phyloP scores from a whole-genome alignment of 2,113 vertebrate genomes.

The Procavia capensis region DNA sequence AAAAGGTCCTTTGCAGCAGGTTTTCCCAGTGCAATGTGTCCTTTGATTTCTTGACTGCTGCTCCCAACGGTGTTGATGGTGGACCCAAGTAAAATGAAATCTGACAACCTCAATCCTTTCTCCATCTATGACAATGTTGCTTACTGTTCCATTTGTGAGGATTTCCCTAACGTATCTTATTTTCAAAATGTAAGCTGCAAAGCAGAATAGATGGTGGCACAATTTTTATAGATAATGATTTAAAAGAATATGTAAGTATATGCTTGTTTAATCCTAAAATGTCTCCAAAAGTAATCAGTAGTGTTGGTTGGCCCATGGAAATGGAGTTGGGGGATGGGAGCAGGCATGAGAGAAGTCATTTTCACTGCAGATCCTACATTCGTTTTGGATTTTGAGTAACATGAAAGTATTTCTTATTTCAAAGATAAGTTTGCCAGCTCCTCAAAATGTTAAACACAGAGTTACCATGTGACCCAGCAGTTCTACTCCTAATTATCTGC shows the following conservation, averaged over 20 bases:
- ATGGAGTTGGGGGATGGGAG: neutral
- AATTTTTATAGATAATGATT: neutral
- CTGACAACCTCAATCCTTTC: too few relatives aligned
- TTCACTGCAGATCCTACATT: neutral
- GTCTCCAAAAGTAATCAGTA: neutral
- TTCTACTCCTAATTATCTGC: neutral
- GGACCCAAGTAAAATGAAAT: too few relatives aligned
- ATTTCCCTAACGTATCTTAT: conserved; percentile 4
- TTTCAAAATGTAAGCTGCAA: neutral
- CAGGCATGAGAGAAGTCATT: neutral
- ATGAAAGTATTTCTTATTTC: neutral
- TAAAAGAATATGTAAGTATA: neutral
- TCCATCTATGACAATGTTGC: too few relatives aligned
- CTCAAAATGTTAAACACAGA: neutral
- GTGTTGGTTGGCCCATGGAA: neutral
- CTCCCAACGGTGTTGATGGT: too few relatives aligned
- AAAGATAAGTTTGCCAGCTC: neutral
- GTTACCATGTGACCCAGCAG: neutral
- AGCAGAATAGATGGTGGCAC: neutral
- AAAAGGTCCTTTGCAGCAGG: too few relatives aligned
- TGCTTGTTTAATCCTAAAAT: neutral
- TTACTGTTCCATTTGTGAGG: too few relatives aligned
- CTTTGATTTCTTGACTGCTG: too few relatives aligned
- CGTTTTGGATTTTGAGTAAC: neutral
- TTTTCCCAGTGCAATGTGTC: too few relatives aligned